Evolutionary conservation across 1,140 invertebrate species (phyloP), one percentile per base, ranked within the genome.

Genomic region (Carcinoscorpius rotundicauda): DNA sequence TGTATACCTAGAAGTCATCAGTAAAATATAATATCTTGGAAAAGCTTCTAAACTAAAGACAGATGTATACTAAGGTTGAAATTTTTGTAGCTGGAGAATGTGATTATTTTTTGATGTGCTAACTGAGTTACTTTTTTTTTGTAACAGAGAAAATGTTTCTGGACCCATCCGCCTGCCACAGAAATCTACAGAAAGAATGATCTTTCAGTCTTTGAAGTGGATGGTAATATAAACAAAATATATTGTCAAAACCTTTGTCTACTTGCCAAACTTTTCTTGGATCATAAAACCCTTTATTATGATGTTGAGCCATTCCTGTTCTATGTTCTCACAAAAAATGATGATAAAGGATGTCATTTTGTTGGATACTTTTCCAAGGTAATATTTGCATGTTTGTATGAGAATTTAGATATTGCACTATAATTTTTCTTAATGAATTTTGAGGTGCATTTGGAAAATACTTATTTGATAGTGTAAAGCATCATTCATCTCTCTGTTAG

Each of bases 261-360:
- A 4, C 81, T 99, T 69, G 95, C 96, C 5, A 98, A 98, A 76
- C 80, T 99, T 49, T 99, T 98, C 79, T 81, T 99, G 6, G 96
- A 99, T 78, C 95, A 98, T 75, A 99, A 99, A 77, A 98, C 96
- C 0, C 79, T 99, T 3, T 98, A 98, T 71, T 98, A 98, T 76
- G 96, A 99, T 77, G 96, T 98, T 0, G 96, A 99, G 75, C 96
- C 96, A 3, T 99, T 99, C 77, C 80, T 98, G 0, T 99, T 98
- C 78, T 98, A 99, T 75, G 93, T 98, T 0, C 81, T 98, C 6
- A 98, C 95, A 0, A 87, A 91, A 71, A 93, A 95, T 75, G 93
- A 98, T 76, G 84, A 83, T 59, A 86, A 88, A 68, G 79, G 80
- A 11, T 79, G 75, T 68, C 79, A 81, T 73, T 68, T 82, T n/a